Evolutionary conservation across 2,888 invertebrate species (phyloP), one percentile per base, ranked within the genome.

Genomic region (Lithophane socia): DNA sequence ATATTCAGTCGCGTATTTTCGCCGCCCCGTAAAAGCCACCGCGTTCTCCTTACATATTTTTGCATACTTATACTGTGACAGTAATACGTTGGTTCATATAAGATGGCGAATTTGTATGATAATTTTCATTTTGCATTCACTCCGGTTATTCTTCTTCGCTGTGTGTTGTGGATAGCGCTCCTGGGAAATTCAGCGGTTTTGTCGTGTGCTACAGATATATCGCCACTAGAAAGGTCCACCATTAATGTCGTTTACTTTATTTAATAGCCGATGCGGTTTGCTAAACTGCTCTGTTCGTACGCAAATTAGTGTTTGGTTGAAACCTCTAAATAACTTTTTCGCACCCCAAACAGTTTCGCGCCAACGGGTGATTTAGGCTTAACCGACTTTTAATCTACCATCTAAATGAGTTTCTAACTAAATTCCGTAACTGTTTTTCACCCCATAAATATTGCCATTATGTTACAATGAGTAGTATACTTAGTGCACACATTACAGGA

Each of bases 51-150:
- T 93, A 93, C 94, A 96, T 96, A 96, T 95, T 95, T 95, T 96
- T 95, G 95, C 95, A 95, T 95, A 94, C 94, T 94, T 94, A 93
- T 92, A 91, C 90, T 89, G 92, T 91, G 93, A 95, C 95, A 94
- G 94, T 94, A 92, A 93, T 93, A 91, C 92, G 92, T 90, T 90
- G 92, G 93, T 94, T 95, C 94, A 95, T 95, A 95, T 94, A 95
- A 95, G 94, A 94, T 93, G 93, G 93, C 89, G 92, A 95, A 96
- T 96, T 96, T 95, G 95, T 96, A 96, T 96, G 96, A 96, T 96
- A 96, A 96, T 96, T 96, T 96, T 96, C 96, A 96, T 96, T 96
- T 96, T 96, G 96, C 96, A 96, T 96, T 95, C 95, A 92, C 94
- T 93, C 91, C 91, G 91, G 95, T 94, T 94, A 94, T 95, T 95